A percentile compares a stretch with the other conserved stretches of the same genome.
phyloP scores from a whole-genome alignment of 2,797 vertebrate genomes.

The Limnodromus scolopaceus region DNA sequence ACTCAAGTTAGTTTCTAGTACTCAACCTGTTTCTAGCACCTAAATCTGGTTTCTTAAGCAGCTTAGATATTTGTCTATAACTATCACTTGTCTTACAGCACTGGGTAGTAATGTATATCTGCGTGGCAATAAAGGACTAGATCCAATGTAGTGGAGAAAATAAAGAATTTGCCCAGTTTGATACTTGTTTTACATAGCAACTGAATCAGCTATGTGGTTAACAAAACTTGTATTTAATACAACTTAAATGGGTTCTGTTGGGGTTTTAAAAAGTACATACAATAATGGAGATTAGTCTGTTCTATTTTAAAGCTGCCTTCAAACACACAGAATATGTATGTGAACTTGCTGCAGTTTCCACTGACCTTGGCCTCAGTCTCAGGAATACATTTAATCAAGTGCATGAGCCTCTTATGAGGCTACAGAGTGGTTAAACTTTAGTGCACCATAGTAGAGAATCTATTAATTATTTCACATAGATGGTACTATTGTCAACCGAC shows the following conservation, averaged over 20 bases:
- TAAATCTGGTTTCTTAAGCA: background rate
- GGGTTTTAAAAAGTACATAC: background rate
- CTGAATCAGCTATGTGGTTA: background rate
- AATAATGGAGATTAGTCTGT: background rate
- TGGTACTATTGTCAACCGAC: background rate
- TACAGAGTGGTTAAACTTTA: conserved; percentile 10
- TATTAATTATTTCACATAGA: background rate
- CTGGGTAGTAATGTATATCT: background rate
- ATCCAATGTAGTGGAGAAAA: background rate
- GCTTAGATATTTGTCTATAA: background rate
- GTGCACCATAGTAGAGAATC: background rate
- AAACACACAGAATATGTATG: background rate
- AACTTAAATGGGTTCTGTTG: background rate
- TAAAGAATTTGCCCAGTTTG: background rate
- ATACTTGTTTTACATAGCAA: background rate
- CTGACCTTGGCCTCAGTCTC: conserved; percentile 29
- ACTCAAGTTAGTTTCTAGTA: background rate
- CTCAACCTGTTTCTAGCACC: background rate
- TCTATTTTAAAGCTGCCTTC: background rate
- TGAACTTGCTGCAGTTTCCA: conserved; percentile 1
- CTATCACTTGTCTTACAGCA: background rate
- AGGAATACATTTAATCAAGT: conserved; percentile 41
- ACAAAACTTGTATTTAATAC: background rate
- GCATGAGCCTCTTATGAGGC: conserved; percentile 2
- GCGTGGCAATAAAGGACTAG: background rate